phyloP scores from a whole-genome alignment of 2,113 vertebrate genomes.

The Pluvialis apricaria region DNA sequence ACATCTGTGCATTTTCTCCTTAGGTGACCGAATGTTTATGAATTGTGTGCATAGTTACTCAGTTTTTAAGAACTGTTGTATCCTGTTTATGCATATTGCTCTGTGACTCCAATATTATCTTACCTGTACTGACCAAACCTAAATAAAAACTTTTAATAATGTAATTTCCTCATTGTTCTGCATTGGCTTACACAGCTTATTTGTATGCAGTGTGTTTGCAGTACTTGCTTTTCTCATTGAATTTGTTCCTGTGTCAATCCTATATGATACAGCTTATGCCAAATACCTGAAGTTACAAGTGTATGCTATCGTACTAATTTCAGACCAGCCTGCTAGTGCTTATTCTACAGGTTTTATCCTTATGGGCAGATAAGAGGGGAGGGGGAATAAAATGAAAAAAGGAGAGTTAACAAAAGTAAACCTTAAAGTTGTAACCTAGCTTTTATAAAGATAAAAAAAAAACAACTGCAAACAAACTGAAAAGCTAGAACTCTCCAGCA shows the following conservation, averaged over 20 bases:
- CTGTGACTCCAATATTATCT: slow-evolving; percentile 95
- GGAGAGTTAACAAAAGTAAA: not conserved
- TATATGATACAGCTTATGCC: not conserved
- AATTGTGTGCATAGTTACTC: slow-evolving; percentile 92
- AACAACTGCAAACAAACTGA: fast-evolving
- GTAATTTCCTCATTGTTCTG: slow-evolving; percentile 60
- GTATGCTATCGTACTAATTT: not conserved
- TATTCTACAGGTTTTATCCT: not conserved
- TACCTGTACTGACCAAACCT: slow-evolving; percentile 99
- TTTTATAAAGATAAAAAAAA: not conserved
- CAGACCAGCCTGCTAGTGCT: not conserved
- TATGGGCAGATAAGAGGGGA: not conserved
- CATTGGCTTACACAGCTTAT: not conserved
- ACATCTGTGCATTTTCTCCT: slow-evolving; percentile 87
- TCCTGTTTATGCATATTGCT: slow-evolving; percentile 93
- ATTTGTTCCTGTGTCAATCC: not conserved
- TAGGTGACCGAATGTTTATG: slow-evolving; percentile 88
- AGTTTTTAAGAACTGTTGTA: slow-evolving; percentile 88
- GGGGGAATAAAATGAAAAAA: not conserved
- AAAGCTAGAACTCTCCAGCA: not conserved
- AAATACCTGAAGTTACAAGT: not conserved
- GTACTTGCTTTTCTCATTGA: not conserved
- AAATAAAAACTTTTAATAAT: slow-evolving; percentile 99
- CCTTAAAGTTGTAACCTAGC: not conserved
- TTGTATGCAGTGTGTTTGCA: not conserved